Conservation (phyloP, 2,888 invertebrate species). For the Cerastis rubricosa region DNA sequence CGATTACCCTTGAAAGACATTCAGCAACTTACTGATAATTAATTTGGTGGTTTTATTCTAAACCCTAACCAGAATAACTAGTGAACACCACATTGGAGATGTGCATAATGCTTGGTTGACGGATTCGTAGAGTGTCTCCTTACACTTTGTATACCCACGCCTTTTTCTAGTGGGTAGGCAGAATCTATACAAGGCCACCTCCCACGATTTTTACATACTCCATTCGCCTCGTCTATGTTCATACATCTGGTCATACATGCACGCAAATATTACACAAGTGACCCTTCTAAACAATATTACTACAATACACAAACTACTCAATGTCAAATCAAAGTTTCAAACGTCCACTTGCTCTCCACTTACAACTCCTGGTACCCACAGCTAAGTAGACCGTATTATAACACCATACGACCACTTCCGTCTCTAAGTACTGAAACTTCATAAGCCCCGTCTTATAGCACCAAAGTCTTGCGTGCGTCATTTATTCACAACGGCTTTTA, state of each 20-base stretch:
- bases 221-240: background rate
- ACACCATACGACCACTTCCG: slow-evolving; percentile 35
- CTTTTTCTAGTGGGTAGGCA: too few relatives aligned
- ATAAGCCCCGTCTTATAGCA: slow-evolving; percentile 51
- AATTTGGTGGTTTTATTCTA: too few relatives aligned
- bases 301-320: background rate
- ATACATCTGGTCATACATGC: background rate
- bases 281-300: background rate
- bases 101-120: background rate
- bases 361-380: slow-evolving; percentile 17
- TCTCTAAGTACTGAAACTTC: slow-evolving; percentile 48
- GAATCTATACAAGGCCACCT: background rate
- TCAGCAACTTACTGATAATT: too few relatives aligned
- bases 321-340: slow-evolving; percentile 22
- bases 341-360: background rate
- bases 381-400: slow-evolving; percentile 23
- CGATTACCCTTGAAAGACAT: too few relatives aligned
- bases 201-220: background rate
- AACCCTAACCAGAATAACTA: too few relatives aligned
- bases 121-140: background rate
- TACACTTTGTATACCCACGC: background rate
- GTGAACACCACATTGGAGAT: too few relatives aligned
- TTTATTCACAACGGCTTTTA: slow-evolving; percentile 45
- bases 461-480: slow-evolving; percentile 38
- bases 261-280: background rate